Base-by-base conservation (phyloP, 2,113 vertebrate genomes). In the Cryptotis parvus region DNA sequence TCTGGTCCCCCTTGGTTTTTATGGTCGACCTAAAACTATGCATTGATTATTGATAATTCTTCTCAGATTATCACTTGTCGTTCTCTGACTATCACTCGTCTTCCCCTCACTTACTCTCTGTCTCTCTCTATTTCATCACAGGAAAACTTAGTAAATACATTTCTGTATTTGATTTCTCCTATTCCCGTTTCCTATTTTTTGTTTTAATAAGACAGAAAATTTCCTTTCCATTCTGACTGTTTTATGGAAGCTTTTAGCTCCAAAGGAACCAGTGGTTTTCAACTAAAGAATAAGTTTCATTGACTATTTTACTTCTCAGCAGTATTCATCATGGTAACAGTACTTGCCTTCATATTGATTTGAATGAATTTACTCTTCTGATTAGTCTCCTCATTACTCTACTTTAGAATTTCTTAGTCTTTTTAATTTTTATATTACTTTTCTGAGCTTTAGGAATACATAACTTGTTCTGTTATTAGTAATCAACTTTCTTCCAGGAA, bases 221-320 rank as follows among this genome's bases (percentile, higher is more conserved):
- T 86, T 91, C 26, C 72, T 84, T 91, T 89, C 39, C 84, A 43
- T 33, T 89, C 39, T 88, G 81, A 43, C n/a, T 9, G 31, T 18
- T 90, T 80, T 63, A 87, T 73, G 66, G 81, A 87, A 87, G 66
- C 43, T 72, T 61, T 31, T 84, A 41, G 75, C 39, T 93, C 6
- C 35, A 85, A 92, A 76, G 22, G 52, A 45, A 52, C n/a, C n/a
- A 29, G 43, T 79, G 45, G 49, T n/a, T 49, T 92, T 58, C 29
- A 87, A 73, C 45, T 66, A 80, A 77, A 35, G 69, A 43, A 75
- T 11, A n/a, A 49, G 35, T 81, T 89, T 75, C 68, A 69, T 65
- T 70, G 73, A 66, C n/a, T 65, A 9, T 55, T 89, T 90, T 33
- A 82, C 69, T 88, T 81, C 29, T 52, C 33, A 86, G 49, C 61